Conservation (phyloP, 2,797 vertebrate genomes). For the Melanotaenia maccullochi region DNA sequence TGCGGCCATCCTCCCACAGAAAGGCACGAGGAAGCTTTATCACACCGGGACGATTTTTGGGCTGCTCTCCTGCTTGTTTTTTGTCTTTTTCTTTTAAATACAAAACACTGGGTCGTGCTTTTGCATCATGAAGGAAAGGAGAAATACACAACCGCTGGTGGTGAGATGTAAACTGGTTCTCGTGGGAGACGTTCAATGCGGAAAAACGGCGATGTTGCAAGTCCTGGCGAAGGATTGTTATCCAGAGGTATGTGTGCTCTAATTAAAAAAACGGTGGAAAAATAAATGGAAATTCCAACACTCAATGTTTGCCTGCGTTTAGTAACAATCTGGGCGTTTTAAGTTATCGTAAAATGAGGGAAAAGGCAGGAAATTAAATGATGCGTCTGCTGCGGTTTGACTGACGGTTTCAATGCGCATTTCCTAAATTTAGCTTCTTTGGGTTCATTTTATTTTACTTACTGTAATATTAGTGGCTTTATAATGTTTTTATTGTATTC, state of each 20-base stretch:
- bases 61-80: constrained; percentile 16
- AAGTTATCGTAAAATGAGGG: background rate
- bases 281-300: background rate
- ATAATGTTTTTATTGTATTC: background rate
- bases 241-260: constrained; percentile 86
- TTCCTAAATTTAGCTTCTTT: constrained; percentile 13
- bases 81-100: background rate
- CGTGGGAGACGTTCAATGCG: constrained; percentile 96
- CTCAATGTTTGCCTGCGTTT: background rate
- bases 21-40: constrained; percentile 1
- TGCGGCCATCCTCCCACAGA: constrained; percentile 56
- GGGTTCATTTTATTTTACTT: background rate
- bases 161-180: constrained; percentile 95
- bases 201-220: constrained; percentile 97
- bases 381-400: constrained; percentile 60
- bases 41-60: constrained; percentile 24
- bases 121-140: constrained; percentile 90
- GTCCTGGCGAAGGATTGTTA: constrained; percentile 97
- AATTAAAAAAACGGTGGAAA: background rate
- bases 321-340: background rate
- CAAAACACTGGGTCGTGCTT: constrained; percentile 13
- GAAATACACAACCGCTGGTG: constrained; percentile 88
- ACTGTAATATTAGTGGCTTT: background rate
- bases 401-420: constrained; percentile 61
- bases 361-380: constrained; percentile 5